Conservation (phyloP, 2,888 invertebrate species). For the Catocala fraxini region DNA sequence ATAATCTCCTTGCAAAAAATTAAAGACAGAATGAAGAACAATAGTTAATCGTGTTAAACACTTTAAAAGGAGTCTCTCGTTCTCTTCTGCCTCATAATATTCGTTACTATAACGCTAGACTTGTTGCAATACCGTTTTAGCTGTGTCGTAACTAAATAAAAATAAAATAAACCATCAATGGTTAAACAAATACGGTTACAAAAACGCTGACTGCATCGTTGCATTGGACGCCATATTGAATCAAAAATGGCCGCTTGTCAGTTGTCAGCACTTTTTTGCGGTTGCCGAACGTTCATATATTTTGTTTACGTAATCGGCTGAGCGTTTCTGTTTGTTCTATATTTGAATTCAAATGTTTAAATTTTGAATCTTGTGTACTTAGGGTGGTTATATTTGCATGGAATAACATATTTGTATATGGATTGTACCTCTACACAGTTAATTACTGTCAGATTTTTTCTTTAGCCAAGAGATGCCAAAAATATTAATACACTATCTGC, state of each 20-base stretch:
- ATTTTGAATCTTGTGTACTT: conserved; percentile 24
- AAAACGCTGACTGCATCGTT: conserved; percentile 76
- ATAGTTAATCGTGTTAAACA: too few relatives aligned
- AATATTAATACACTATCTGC: too few relatives aligned
- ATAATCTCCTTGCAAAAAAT: too few relatives aligned
- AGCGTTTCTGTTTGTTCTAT: conserved; percentile 51
- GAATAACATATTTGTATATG: conserved; percentile 1
- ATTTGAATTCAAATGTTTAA: conserved; percentile 36
- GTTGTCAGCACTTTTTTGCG: conserved; percentile 76
- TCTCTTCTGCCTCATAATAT: too few relatives aligned
- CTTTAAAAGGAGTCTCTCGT: too few relatives aligned
- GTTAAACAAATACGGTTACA: conserved; percentile 69
- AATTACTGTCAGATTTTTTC: too few relatives aligned
- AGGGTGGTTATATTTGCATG: conserved; percentile 13
- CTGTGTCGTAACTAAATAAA: conserved; percentile 30
- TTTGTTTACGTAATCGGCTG: conserved; percentile 59
- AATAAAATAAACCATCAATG: conserved; percentile 53
- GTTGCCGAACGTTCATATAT: conserved; percentile 59
- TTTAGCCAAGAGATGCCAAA: too few relatives aligned
- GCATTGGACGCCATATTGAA: conserved; percentile 71
- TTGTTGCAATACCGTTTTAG: conserved; percentile 3
- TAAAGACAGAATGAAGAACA: too few relatives aligned
- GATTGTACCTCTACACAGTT: background rate
- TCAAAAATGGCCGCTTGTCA: conserved; percentile 75
- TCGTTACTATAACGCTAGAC: too few relatives aligned